A percentile compares a stretch with the other conserved stretches of the same genome.
Evolutionary conservation across 2,113 vertebrate species (phyloP).

Genomic region (Regulus satrapa): DNA sequence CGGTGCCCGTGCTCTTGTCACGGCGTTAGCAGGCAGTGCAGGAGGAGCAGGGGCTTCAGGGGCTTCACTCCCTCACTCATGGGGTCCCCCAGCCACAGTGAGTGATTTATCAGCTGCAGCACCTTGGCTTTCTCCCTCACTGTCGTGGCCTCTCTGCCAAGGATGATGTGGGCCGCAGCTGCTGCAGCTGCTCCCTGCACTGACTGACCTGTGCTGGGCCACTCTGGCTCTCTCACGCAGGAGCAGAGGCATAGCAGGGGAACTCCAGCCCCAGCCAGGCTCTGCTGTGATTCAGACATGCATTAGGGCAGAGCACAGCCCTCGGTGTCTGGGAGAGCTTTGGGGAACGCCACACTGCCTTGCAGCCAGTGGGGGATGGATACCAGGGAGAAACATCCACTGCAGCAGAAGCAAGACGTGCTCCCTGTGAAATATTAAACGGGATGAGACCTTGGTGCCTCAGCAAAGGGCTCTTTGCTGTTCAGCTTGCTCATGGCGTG

Average conservation of each 20-base stretch:
- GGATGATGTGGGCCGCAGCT: rapidly evolving
- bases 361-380: not conserved
- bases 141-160: rapidly evolving
- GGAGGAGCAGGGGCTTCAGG: not conserved
- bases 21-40: rapidly evolving
- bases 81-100: not conserved
- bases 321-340: rapidly evolving
- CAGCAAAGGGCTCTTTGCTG: not conserved
- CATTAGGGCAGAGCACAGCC: not conserved
- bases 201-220: rapidly evolving
- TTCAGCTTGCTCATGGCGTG: rapidly evolving
- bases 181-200: not conserved
- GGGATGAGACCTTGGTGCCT: not conserved
- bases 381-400: not conserved
- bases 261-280: not conserved
- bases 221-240: not conserved
- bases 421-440: not conserved
- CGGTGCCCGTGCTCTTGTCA: not conserved
- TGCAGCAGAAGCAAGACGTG: rapidly evolving
- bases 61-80: rapidly evolving
- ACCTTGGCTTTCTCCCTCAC: not conserved
- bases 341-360: not conserved
- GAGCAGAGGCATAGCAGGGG: rapidly evolving
- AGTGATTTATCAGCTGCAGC: not conserved
- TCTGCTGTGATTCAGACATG: not conserved